A percentile compares a stretch with the other conserved stretches of the same genome.
These are phyloP conservation scores for Dromiciops gliroides DNA, from an alignment of 2,113 vertebrate genomes.

Conservation along the genomic window DNA sequence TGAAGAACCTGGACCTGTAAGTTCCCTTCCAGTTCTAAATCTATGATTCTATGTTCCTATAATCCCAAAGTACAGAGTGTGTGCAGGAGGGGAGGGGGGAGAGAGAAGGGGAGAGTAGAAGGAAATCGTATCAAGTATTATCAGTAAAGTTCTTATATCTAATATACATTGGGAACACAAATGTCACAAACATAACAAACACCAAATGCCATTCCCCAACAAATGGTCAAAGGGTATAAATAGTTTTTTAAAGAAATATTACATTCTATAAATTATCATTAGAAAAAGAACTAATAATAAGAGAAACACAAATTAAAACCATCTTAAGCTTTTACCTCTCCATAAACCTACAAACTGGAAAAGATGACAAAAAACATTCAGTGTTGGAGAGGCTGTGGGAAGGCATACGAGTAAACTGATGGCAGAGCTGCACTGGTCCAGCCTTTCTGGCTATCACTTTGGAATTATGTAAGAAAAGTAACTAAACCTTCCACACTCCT, in stretches of 20 bases:
- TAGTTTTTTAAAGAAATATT: background rate
- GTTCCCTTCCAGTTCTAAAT: background rate
- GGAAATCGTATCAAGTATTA: background rate
- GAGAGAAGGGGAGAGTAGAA: no score
- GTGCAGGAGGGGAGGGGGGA: no score
- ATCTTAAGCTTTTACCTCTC: background rate
- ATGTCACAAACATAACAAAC: background rate
- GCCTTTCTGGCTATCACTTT: background rate
- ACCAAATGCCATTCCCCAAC: background rate
- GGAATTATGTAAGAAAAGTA: background rate
- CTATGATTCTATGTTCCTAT: background rate
- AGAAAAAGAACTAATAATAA: background rate
- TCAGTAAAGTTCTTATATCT: background rate
- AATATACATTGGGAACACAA: background rate
- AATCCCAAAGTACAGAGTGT: background rate
- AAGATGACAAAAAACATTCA: background rate
- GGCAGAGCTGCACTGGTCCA: background rate
- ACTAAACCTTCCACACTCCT: background rate
- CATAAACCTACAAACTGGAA: background rate
- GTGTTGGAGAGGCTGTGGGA: background rate
- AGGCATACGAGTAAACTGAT: background rate
- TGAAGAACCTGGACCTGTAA: background rate
- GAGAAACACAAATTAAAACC: background rate
- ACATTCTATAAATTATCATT: background rate
- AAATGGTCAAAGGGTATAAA: background rate